These are phyloP conservation scores for Pygoscelis antarcticus DNA, from an alignment of 2,113 vertebrate genomes.

Conservation along the genomic window DNA sequence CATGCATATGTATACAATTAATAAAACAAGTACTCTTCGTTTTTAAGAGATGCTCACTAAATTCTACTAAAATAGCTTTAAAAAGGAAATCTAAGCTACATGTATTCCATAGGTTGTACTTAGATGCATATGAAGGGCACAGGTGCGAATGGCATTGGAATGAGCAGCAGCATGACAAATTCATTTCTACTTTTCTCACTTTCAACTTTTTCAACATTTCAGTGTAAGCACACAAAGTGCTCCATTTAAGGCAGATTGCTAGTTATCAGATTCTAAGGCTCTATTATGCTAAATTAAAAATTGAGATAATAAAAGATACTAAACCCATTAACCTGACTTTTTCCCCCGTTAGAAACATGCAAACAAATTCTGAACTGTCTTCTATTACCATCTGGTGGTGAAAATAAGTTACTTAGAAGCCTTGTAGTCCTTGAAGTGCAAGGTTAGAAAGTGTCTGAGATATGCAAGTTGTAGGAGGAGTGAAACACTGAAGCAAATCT, in stretches of 20 bases:
- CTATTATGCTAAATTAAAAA: not conserved
- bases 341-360: not conserved
- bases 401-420: not conserved
- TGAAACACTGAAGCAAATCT: not conserved
- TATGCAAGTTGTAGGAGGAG: not conserved
- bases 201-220: not conserved
- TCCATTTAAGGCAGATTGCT: not conserved
- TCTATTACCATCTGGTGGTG: constrained; percentile 54
- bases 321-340: not conserved
- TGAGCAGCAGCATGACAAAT: not conserved
- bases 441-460: not conserved
- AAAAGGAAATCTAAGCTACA: not conserved
- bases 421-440: not conserved
- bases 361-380: not conserved
- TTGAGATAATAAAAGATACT: not conserved
- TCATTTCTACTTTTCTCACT: not conserved
- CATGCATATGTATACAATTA: not conserved
- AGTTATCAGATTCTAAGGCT: not conserved
- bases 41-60: not conserved
- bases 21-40: not conserved
- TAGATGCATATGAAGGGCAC: not conserved
- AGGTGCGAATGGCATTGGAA: not conserved
- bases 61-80: not conserved
- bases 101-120: not conserved
- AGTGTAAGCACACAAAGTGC: not conserved